Base-by-base conservation (phyloP, 2,797 vertebrate species). In the Ambastaia sidthimunki region DNA sequence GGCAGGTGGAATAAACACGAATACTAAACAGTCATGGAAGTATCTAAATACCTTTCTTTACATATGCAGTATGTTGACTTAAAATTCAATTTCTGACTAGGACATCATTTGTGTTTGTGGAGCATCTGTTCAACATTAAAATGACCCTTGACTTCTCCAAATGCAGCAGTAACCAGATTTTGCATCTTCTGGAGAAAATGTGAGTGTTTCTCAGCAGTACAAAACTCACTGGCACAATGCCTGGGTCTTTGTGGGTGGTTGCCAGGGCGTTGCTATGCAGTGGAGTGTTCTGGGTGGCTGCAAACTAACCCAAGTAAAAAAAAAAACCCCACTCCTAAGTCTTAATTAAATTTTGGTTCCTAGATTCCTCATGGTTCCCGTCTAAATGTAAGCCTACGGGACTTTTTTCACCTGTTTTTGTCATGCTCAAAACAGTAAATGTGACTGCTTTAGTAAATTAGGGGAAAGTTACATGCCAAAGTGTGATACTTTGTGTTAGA, bases 11-110 rank as follows among this genome's bases (percentile, higher is more conserved):
- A 16, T 44, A 50, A 71, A 34, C 34, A 59, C n/a, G 62, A 44
- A 76, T 21, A 66, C 41, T 66, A 67, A 72, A 57, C 48, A 74
- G n/a, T 21, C 23, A 37, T 21, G 9, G 37, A 41, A 41, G 37
- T 1, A 9, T 5, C 34, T 37, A 41, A 41, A 41, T 41, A 9
- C 0, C 37, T 41, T 41, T 41, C 37, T 5, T 37, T 4, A 7
- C 34, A 31, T 31, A 31, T 31, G 31, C 31, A 31, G 31, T 31
- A 31, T 31, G 31, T 4, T 31, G 31, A n/a, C 4, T 28, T 28
- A 28, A 28, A 2, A 2, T 28, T 28, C 2, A 44, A 60, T 0
- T 34, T 74, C 5, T 55, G 13, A 55, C 12, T 0, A 23, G 0
- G 7, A 13, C 3, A 68, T 44, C 15, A 77, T 59, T 28, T 28